Evolutionary conservation across 1,140 invertebrate species (phyloP), one percentile per base, ranked within the genome.

Genomic region (Papilio xuthus): DNA sequence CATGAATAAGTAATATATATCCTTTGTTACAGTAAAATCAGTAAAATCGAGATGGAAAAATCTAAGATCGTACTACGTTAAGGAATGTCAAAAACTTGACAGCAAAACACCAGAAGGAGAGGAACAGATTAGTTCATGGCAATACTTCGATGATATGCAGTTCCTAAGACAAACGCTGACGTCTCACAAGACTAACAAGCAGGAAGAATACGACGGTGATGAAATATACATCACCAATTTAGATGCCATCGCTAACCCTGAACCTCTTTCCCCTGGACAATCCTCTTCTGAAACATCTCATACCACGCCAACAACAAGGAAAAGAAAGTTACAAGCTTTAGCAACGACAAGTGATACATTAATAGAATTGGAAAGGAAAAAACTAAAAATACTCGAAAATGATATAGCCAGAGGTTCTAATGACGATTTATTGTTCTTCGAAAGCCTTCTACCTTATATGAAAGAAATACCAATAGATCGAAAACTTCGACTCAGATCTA

Each of bases 41-140:
- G 60, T 77, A 56, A 82, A 79, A 56, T 56, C 79, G 10, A 80
- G 77, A 76, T 82, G 81, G 81, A 82, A 80, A 63, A 82, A 82
- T 37, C 50, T 82, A 44, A 63, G 81, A 75, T 67, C 78, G 10
- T 82, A 82, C 26, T 82, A 60, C 56, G 75, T 78, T 7, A 80
- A 80, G 41, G 78, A 82, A 76, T 78, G 79, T 26, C 44, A 74
- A 18, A 80, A 80, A 67, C 47, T 71, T 3, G 67, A 78, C n/a
- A 78, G 44, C 2, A 67, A 18, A 56, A 67, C 56, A 6, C 47
- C 32, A 2, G 71, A 78, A 13, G 53, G 37, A 9, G n/a, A 47
- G 18, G 42, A 47, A 47, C 8, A 20, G 12, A 71, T 32, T 2
- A 74, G 69, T n/a, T 15, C 80, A 41, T 82, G 81, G 81, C 81